Base-by-base conservation (phyloP, 2,888 invertebrate species). In the Clusia tigrina region DNA sequence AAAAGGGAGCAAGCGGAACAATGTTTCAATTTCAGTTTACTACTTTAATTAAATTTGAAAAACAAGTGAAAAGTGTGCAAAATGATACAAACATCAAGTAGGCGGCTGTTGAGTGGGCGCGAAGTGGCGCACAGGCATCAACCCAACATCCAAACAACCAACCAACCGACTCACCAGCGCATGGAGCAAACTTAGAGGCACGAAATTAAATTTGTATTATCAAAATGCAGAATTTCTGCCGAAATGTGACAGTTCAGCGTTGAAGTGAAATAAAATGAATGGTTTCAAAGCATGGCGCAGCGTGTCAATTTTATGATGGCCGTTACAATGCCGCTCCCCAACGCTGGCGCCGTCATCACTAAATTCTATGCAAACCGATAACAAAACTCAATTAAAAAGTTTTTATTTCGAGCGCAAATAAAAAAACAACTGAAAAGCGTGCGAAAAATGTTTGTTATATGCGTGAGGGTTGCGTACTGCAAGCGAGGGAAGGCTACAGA, bases 191-290 rank as follows among this genome's bases (percentile, higher is more conserved):
- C 32, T 32, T 32, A n/a, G n/a, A n/a, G n/a, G n/a, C n/a, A n/a
- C n/a, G n/a, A n/a, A n/a, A n/a, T n/a, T n/a, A n/a, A 42, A 56
- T 59, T 62, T 53, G 26, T 54, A 54, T 65, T 59, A 56, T 60
- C 54, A 51, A 37, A 17, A 46, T 60, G 20, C 37, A 37, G 22
- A 12, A 32, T 37, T 54, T 32, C 38, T 61, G 2, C 51, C 22
- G 12, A 18, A 32, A 6, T 56, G 38, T 20, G 24, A 51, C 23
- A 51, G 26, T 58, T 58, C 54, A 26, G 12, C 18, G 32, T 32
- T 32, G 12, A 32, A 32, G n/a, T n/a, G n/a, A n/a, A n/a, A n/a
- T n/a, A n/a, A n/a, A n/a, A n/a, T n/a, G n/a, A n/a, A n/a, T n/a
- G n/a, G n/a, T n/a, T n/a, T n/a, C n/a, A n/a, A n/a, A n/a, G n/a